Percentiles rank a stretch among this genome's conserved stretches.
phyloP scores from a whole-genome alignment of 2,113 vertebrate species.

The Festucalex cinctus region DNA sequence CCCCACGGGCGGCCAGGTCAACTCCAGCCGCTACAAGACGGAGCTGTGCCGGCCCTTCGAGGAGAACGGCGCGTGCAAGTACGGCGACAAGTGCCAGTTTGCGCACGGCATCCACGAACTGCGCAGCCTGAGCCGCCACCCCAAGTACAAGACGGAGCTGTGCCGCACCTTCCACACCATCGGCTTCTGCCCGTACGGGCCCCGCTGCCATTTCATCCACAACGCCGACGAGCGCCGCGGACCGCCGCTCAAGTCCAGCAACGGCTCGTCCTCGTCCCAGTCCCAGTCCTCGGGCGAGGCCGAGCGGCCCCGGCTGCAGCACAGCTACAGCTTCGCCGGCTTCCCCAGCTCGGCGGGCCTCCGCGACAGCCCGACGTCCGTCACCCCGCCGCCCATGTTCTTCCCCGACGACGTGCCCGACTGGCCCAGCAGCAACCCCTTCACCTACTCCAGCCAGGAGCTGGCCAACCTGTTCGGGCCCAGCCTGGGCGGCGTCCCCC shows the following conservation, averaged over 20 bases:
- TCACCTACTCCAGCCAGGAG: conserved; percentile 99
- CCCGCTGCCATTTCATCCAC: conserved; percentile 98
- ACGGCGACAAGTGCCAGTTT: conserved; percentile 98
- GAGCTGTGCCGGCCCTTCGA: conserved; percentile 97
- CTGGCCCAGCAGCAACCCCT: conserved; percentile 94
- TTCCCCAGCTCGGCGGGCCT: conserved; percentile 85
- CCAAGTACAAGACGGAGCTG: conserved; percentile 99
- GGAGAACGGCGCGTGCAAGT: conserved; percentile 96
- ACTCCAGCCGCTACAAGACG: conserved; percentile 98
- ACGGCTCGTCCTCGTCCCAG: conserved; percentile 59
- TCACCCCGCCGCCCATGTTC: conserved; percentile 94
- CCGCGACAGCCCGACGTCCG: conserved; percentile 96
- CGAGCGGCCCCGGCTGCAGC: conserved; percentile 93
- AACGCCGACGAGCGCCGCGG: conserved; percentile 93
- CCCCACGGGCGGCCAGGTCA: conserved; percentile 82
- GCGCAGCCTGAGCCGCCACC: conserved; percentile 93
- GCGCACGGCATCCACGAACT: conserved; percentile 96
- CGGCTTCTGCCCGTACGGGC: conserved; percentile 94
- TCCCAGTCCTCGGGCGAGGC: conserved; percentile 75
- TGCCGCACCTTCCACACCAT: conserved; percentile 99
- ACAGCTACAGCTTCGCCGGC: conserved; percentile 97
- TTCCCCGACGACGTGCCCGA: conserved; percentile 85
- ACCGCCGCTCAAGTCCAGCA: conserved; percentile 70
- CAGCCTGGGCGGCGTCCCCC: conserved; percentile 80
- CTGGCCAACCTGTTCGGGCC: conserved; percentile 91